Conservation (phyloP, 2,113 vertebrate genomes). For the Cinclus cinclus region DNA sequence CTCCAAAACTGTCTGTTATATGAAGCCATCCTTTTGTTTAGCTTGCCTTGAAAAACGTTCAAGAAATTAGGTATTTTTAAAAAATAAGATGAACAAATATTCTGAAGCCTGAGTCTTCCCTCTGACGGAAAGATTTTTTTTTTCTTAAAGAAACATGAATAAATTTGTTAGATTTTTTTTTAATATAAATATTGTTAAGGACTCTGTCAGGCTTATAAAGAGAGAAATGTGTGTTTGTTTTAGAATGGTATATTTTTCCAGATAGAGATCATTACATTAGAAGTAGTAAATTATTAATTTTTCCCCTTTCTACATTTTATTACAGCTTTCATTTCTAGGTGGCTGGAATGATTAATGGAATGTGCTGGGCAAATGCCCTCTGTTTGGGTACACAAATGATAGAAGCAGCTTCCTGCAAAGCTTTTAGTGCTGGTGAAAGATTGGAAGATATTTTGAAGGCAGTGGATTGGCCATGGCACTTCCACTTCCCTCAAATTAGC, state of each 20-base stretch:
- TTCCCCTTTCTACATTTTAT: slow-evolving; percentile 12
- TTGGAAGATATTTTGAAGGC: slow-evolving; percentile 66
- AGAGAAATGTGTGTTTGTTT: not conserved
- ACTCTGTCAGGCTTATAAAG: not conserved
- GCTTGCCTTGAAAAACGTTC: not conserved
- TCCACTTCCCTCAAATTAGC: slow-evolving; percentile 61
- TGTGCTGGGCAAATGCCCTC: slow-evolving; percentile 52
- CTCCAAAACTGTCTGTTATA: not conserved
- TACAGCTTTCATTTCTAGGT: slow-evolving; percentile 40
- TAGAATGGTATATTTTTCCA: slow-evolving; percentile 12
- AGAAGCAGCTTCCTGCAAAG: slow-evolving; percentile 59
- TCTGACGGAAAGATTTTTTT: not conserved
- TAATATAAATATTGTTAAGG: not conserved
- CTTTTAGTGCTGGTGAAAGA: slow-evolving; percentile 55
- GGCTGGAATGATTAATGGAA: slow-evolving; percentile 69
- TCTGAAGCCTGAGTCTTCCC: not conserved
- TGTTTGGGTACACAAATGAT: slow-evolving; percentile 68
- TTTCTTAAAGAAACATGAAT: not conserved
- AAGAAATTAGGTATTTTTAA: not conserved
- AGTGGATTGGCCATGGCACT: slow-evolving; percentile 37
- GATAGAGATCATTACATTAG: slow-evolving; percentile 23
- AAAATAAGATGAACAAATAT: not conserved
- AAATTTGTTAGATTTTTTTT: not conserved
- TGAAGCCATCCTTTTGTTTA: not conserved
- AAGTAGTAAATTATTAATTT: slow-evolving; percentile 60